Percentiles rank a stretch among this genome's conserved stretches.
Conservation (phyloP, 2,888 invertebrate genomes). For the Eilema caniola region DNA sequence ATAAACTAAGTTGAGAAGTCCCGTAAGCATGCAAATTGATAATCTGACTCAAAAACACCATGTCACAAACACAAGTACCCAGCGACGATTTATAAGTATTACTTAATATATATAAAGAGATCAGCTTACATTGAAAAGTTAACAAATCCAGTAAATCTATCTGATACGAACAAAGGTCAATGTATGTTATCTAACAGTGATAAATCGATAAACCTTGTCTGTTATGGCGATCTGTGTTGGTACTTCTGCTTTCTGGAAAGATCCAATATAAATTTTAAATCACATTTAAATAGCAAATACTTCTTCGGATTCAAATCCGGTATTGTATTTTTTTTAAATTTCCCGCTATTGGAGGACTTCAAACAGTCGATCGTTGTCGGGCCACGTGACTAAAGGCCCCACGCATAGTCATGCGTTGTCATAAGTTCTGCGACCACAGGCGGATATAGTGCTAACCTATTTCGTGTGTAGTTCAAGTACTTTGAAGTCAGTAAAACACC, state of each 20-base stretch:
- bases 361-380: slow-evolving; percentile 59
- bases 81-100: not conserved
- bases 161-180: not conserved
- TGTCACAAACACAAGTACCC: not conserved
- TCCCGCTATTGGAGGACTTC: slow-evolving; percentile 31
- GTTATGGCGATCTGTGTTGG: not conserved
- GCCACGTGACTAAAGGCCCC: slow-evolving; percentile 61
- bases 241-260: slow-evolving; percentile 34
- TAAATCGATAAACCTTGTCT: slow-evolving; percentile 4
- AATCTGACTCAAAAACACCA: not conserved
- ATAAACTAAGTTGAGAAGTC: not conserved
- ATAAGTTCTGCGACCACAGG: slow-evolving; percentile 2
- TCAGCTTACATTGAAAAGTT: not conserved
- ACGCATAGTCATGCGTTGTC: slow-evolving; percentile 6
- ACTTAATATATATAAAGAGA: not conserved
- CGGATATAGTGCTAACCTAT: not conserved
- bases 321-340: slow-evolving; percentile 52
- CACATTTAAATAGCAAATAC: slow-evolving; percentile 48
- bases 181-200: not conserved
- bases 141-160: not conserved
- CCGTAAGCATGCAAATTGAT: not conserved
- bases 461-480: not conserved
- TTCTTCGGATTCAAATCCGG: slow-evolving; percentile 45
- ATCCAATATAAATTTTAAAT: slow-evolving; percentile 49
- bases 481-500: not conserved